Percentiles rank a stretch among this genome's conserved stretches.
These are phyloP conservation scores for Sebastolobus alascanus DNA, from an alignment of 2,797 vertebrate genomes.

Conservation along the genomic window DNA sequence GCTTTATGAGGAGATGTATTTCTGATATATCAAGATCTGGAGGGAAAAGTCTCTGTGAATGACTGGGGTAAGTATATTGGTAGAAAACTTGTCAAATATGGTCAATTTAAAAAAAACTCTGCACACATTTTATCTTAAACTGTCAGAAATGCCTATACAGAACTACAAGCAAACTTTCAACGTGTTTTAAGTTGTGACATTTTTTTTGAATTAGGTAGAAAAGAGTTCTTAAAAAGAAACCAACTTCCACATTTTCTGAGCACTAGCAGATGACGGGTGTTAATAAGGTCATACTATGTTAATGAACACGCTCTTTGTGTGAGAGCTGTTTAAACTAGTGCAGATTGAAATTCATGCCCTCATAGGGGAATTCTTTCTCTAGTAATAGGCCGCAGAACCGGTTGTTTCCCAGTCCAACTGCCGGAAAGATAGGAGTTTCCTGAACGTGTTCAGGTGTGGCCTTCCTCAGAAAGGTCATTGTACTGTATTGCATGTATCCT, in stretches of 20 bases:
- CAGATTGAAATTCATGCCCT: slow-evolving; percentile 9
- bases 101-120: background rate
- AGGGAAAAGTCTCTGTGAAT: slow-evolving; percentile 38
- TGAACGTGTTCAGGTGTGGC: slow-evolving; percentile 84
- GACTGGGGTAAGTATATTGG: slow-evolving; percentile 59
- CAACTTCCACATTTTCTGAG: slow-evolving; percentile 32
- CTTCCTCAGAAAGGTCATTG: slow-evolving; percentile 67
- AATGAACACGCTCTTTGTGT: background rate
- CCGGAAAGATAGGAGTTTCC: slow-evolving; percentile 81
- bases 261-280: background rate
- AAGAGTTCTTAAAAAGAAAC: background rate
- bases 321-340: background rate
- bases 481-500: slow-evolving; percentile 40
- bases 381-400: slow-evolving; percentile 69
- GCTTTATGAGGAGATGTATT: slow-evolving; percentile 36
- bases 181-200: slow-evolving; percentile 11
- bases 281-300: background rate
- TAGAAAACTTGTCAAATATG: background rate
- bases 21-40: slow-evolving; percentile 39
- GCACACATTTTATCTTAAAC: background rate
- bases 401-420: slow-evolving; percentile 75
- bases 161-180: background rate
- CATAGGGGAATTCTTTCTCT: slow-evolving; percentile 51
- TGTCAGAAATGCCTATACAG: background rate
- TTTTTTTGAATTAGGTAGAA: background rate